Base-by-base conservation (phyloP, 2,797 vertebrate genomes). In the Cyprinella venusta region DNA sequence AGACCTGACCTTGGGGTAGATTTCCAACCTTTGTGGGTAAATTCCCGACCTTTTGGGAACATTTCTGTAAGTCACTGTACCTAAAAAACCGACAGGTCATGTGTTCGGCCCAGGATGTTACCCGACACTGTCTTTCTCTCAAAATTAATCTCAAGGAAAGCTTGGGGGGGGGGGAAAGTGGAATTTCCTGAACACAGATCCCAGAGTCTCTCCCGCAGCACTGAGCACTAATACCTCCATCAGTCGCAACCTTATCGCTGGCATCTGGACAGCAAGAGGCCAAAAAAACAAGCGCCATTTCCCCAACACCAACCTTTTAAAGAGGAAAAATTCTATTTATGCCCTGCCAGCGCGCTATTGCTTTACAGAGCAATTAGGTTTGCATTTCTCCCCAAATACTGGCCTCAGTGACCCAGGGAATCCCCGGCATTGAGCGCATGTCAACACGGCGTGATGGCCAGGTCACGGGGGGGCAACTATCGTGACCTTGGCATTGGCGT, bases 401-500 rank as follows among this genome's bases (percentile, higher is more conserved):
- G 80, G 78, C 85, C 72, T 74, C 48, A 30, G 64, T 59, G 78
- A 85, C 84, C 80, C 81, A 79, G 88, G 88, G 90, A 90, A 87
- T 90, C 85, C 90, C 88, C 86, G 9, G 75, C 81, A 52, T 82
- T 87, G 65, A 85, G 81, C 76, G 33, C 59, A 52, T 80, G 83
- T 86, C 70, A 76, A 63, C 74, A 72, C 63, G 15, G 50, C 42
- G 80, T 70, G 72, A 71, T 68, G 21, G 64, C 76, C 86, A 81
- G 88, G 76, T 86, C 71, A 69, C 52, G n/a, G 42, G 48, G 13
- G 70, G 67, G 33, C 78, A 85, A 36, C 36, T 67, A 84, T 72
- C 61, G n/a, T 88, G 88, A 89, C 89, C 87, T 88, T 88, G 85
- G 85, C 82, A 84, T 88, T 83, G 83, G 76, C 70, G 75, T 38